Evolutionary conservation across 2,113 vertebrate species (phyloP).

Genomic region (Sebastes schlegelii): DNA sequence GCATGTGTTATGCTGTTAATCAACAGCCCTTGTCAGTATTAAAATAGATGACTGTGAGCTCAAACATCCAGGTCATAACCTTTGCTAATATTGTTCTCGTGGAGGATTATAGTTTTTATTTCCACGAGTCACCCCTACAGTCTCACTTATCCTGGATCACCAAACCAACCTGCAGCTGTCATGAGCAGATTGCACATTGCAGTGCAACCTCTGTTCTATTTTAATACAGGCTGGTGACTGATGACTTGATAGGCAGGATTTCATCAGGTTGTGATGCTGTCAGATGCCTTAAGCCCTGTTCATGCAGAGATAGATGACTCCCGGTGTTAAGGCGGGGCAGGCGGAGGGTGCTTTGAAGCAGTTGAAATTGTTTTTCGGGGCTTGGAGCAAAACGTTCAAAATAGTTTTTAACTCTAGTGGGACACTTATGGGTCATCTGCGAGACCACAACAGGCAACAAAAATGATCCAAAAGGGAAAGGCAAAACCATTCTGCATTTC

Average conservation of each 20-base stretch:
- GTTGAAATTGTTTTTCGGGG: neutral
- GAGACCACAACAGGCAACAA: neutral
- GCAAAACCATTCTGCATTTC: neutral
- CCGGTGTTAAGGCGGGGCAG: neutral
- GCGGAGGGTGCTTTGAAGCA: neutral
- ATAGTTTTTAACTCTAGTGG: neutral
- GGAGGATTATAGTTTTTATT: conserved; percentile 23
- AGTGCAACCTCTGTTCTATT: conserved; percentile 69
- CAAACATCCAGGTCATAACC: conserved; percentile 27
- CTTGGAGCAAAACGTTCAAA: neutral
- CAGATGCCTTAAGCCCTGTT: neutral
- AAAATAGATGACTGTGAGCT: neutral
- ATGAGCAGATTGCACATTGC: conserved; percentile 54
- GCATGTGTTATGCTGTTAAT: neutral
- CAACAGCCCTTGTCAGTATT: neutral
- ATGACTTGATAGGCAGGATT: neutral
- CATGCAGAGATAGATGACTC: neutral
- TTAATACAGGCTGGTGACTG: conserved; percentile 24
- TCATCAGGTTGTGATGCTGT: neutral
- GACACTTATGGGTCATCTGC: too few relatives aligned
- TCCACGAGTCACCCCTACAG: neutral
- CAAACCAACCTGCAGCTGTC: conserved; percentile 55
- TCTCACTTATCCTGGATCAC: conserved; percentile 27
- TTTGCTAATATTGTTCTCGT: neutral
- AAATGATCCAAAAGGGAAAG: neutral